phyloP scores from a whole-genome alignment of 2,113 vertebrate genomes.

The Brachionichthys hirsutus region DNA sequence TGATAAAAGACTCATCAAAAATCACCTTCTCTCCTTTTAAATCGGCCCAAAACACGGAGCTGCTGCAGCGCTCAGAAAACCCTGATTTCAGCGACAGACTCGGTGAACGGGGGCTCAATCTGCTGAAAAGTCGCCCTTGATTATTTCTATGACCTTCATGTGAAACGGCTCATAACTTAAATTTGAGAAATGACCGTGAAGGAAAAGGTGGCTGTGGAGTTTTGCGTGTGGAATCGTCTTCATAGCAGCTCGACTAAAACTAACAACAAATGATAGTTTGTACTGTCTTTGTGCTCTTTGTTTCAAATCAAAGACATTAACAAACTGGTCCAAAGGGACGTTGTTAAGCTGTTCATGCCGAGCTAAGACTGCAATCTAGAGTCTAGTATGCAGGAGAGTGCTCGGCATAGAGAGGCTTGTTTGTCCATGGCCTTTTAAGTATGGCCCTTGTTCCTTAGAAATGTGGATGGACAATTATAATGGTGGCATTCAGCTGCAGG shows the following conservation, averaged over 20 bases:
- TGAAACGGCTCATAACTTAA: constrained; percentile 12
- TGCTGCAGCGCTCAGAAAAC: constrained; percentile 30
- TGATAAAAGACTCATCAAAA: constrained; percentile 53
- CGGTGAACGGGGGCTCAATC: constrained; percentile 5
- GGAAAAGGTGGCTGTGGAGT: constrained; percentile 1
- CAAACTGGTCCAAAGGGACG: constrained; percentile 70
- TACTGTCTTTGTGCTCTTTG: constrained; percentile 64
- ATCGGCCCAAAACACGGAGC: constrained; percentile 23
- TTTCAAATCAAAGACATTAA: constrained; percentile 74
- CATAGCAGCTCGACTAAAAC: constrained; percentile 45
- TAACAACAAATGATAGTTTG: constrained; percentile 70
- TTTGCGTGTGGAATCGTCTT: not conserved
- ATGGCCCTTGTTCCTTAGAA: constrained; percentile 84
- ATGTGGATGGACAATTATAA: constrained; percentile 87
- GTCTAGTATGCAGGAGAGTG: constrained; percentile 85
- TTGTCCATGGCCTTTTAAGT: constrained; percentile 85
- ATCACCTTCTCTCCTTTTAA: constrained; percentile 61
- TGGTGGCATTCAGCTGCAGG: constrained; percentile 99
- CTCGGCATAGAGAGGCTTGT: constrained; percentile 86
- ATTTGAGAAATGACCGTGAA: not conserved
- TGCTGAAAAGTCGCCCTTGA: not conserved
- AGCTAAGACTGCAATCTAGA: constrained; percentile 82
- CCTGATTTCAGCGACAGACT: constrained; percentile 8
- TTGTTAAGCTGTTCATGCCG: constrained; percentile 77
- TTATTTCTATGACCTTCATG: constrained; percentile 9